Conservation (phyloP, 2,113 vertebrate species). For the Zingel zingel region DNA sequence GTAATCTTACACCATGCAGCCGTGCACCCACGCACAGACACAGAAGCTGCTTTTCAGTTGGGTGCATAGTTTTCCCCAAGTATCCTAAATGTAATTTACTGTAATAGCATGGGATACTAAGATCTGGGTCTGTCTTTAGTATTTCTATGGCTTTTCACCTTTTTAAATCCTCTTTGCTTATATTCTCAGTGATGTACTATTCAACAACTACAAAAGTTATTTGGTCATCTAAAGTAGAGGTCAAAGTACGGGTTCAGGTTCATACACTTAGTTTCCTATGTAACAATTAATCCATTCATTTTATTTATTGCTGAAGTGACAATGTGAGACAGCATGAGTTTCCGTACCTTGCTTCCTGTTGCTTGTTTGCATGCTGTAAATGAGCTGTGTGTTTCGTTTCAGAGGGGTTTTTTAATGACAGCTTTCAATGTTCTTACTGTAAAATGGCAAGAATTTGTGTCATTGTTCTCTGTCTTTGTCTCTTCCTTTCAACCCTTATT, state of each 20-base stretch:
- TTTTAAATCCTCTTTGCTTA: neutral
- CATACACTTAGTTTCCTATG: no score
- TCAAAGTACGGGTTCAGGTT: neutral
- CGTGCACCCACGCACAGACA: neutral
- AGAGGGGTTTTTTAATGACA: conserved; percentile 46
- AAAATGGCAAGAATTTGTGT: neutral
- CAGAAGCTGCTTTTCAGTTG: conserved; percentile 6
- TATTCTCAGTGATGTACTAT: neutral
- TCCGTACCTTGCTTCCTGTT: conserved; percentile 8
- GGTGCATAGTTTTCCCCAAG: conserved; percentile 27
- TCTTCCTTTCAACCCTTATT: conserved; percentile 38
- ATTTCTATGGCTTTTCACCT: neutral
- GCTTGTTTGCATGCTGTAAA: conserved; percentile 51
- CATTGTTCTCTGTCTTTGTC: conserved; percentile 30
- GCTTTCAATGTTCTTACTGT: neutral
- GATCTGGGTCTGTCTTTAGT: conserved; percentile 20
- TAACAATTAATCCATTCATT: neutral
- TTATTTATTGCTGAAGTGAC: neutral
- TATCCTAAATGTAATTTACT: conserved; percentile 36
- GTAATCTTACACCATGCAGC: conserved; percentile 45
- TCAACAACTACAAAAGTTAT: neutral
- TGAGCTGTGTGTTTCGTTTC: conserved; percentile 52
- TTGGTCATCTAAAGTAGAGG: conserved; percentile 11
- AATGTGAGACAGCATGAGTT: conserved; percentile 14
- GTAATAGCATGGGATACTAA: neutral